A percentile compares a stretch with the other conserved stretches of the same genome.
These are phyloP conservation scores for Vipera latastei DNA, from an alignment of 2,797 vertebrate species.

Conservation along the genomic window DNA sequence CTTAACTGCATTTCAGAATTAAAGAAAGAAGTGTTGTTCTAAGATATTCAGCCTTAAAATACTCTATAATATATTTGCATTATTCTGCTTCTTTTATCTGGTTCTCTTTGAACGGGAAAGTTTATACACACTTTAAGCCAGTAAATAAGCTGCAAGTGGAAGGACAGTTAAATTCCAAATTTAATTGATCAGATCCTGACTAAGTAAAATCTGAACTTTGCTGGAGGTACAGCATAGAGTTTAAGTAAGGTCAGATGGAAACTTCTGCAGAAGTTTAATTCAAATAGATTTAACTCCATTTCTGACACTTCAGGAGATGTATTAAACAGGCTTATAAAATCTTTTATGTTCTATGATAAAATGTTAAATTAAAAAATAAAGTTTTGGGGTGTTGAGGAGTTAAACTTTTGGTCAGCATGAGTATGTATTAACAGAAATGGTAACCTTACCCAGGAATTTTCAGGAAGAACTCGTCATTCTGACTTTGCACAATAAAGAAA, in stretches of 20 bases:
- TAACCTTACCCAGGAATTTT: too few species aligned
- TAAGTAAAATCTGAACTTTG: background rate
- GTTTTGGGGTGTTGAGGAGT: background rate
- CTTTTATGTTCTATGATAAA: background rate
- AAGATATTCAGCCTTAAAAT: background rate
- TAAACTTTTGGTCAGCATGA: too few species aligned
- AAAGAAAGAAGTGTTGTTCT: slow-evolving; percentile 4
- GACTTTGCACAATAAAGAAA: too few species aligned
- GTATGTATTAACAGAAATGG: background rate
- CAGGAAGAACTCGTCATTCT: background rate
- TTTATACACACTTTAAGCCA: background rate
- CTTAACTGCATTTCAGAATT: background rate
- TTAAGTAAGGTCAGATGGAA: background rate
- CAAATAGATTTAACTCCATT: background rate
- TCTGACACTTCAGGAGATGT: background rate
- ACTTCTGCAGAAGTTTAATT: slow-evolving; percentile 3
- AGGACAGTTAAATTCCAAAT: background rate
- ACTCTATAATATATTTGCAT: background rate
- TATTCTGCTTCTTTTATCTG: background rate
- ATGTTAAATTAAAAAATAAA: background rate
- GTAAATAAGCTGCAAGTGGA: background rate
- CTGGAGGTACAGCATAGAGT: background rate
- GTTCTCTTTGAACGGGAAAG: background rate
- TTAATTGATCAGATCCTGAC: background rate
- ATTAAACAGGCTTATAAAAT: background rate